These are phyloP conservation scores for Oryzias curvinotus DNA, from an alignment of 2,113 vertebrate genomes.

Conservation along the genomic window DNA sequence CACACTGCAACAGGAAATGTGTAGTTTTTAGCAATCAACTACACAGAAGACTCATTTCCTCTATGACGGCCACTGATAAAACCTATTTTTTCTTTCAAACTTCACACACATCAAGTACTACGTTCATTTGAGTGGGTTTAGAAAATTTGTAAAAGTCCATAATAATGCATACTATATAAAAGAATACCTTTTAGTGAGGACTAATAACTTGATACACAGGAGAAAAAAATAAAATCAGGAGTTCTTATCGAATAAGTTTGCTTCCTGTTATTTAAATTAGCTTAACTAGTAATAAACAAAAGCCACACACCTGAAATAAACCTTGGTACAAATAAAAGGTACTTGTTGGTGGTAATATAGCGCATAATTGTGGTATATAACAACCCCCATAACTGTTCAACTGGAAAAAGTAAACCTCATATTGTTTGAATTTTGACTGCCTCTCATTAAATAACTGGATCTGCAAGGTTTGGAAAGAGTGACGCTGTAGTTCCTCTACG, in stretches of 20 bases:
- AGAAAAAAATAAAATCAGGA: neutral
- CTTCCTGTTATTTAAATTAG: neutral
- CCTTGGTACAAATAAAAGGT: neutral
- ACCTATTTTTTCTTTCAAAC: neutral
- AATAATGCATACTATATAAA: no score
- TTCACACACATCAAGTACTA: no score
- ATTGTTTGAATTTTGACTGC: no score
- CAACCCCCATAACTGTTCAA: no score
- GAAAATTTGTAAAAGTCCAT: no score
- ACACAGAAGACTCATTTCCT: constrained; percentile 60
- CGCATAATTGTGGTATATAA: neutral
- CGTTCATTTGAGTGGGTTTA: no score
- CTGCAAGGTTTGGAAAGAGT: no score
- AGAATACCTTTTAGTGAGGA: no score
- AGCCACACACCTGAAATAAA: neutral
- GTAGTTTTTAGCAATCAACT: constrained; percentile 63
- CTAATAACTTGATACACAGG: no score
- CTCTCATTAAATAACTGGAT: no score
- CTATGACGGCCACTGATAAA: constrained; percentile 29
- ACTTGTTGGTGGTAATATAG: no score
- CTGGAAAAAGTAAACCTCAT: no score
- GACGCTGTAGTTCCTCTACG: neutral
- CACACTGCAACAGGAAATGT: constrained; percentile 65
- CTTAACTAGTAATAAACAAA: neutral
- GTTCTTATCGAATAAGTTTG: neutral